Evolutionary conservation across 1,140 invertebrate species (phyloP).

Genomic region (Drosophila kanapiae): DNA sequence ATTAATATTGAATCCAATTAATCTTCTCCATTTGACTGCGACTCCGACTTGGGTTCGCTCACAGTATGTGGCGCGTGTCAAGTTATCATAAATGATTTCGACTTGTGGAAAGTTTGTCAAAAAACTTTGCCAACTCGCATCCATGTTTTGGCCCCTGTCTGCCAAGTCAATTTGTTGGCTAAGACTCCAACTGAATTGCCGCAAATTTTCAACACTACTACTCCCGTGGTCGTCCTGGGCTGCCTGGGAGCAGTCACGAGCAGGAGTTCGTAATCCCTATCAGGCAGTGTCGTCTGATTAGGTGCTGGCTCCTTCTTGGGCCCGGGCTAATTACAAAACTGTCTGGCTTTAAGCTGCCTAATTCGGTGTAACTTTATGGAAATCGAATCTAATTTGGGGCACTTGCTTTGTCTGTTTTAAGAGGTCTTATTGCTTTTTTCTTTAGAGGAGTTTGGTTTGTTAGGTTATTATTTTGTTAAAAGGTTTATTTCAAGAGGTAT

Average conservation of each 20-base stretch:
- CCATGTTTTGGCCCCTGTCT: background rate
- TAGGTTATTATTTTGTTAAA: background rate
- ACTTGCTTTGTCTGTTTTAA: background rate
- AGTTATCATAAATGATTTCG: constrained; percentile 61
- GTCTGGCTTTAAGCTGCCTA: constrained; percentile 16
- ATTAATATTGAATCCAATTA: constrained; percentile 64
- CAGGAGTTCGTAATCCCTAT: constrained; percentile 19
- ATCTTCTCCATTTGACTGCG: constrained; percentile 44
- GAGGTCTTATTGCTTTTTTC: background rate
- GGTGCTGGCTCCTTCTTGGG: constrained; percentile 2
- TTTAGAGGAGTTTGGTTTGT: background rate
- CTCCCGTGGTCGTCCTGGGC: no score
- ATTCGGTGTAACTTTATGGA: constrained; percentile 20
- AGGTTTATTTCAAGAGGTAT: background rate
- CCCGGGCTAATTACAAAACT: constrained; percentile 35
- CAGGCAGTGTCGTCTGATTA: constrained; percentile 20
- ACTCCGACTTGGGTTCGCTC: background rate
- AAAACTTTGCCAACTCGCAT: constrained; percentile 36
- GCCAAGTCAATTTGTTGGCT: constrained; percentile 31
- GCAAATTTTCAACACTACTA: constrained; percentile 37
- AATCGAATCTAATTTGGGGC: constrained; percentile 26
- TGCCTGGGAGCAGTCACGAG: background rate
- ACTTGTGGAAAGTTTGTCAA: constrained; percentile 49
- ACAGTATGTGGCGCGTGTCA: constrained; percentile 52
- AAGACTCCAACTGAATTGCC: constrained; percentile 29